Base-by-base conservation (phyloP, 2,113 vertebrate species). In the Gymnocephalus cernua region DNA sequence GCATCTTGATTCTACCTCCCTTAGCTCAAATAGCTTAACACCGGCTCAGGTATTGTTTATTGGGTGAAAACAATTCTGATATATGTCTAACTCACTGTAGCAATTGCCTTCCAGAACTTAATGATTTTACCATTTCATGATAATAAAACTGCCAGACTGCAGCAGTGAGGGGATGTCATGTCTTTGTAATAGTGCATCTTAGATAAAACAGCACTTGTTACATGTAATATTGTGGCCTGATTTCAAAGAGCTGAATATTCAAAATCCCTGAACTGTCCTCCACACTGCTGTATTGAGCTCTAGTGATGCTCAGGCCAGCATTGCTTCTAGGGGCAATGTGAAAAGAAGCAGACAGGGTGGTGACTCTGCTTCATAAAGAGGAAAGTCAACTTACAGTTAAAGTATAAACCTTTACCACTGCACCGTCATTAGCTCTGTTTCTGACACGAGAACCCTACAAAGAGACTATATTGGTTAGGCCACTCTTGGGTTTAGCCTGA, bases 11-110 rank as follows among this genome's bases (percentile, higher is more conserved):
- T 87, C 45, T 66, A 58, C 76, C 68, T 59, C 78, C 69, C 69
- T 65, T 38, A 79, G 79, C 80, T 87, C 69, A 79, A 85, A 86
- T 79, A 74, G 74, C 76, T 75, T 65, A 81, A 82, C 80, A 77
- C 57, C 2, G 53, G 61, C 74, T 82, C 63, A 74, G 74, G 45
- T 82, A 71, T 64, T 75, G 57, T 87, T 90, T 82, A 77, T 25
- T 63, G 51, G 47, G 47, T 64, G 54, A 83, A 77, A 80, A 86
- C 56, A 69, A 75, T 51, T 44, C 41, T 50, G 41, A 25, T 23
- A 77, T 38, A 70, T 82, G 72, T 84, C 51, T 79, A 68, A 68
- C 53, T 57, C 1, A 4, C 29, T 74, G 64, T 15, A 48, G 51
- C 63, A 74, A n/a, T 50, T 54, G 54, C 64, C 29, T 64, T 76